phyloP scores from a whole-genome alignment of 2,113 vertebrate genomes.

The Todiramphus chloris region DNA sequence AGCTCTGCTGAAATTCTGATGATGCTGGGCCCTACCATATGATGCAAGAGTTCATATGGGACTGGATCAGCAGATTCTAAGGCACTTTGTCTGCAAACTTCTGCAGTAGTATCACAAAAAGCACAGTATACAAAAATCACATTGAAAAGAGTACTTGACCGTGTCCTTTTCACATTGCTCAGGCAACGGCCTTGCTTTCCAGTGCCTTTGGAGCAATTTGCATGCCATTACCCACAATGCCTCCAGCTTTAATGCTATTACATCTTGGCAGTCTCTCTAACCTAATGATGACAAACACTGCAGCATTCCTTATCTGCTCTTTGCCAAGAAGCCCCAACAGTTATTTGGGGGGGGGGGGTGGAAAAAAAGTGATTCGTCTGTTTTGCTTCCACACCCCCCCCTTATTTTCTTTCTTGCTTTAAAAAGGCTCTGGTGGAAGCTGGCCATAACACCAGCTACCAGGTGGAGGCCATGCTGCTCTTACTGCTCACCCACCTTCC shows the following conservation, averaged over 20 bases:
- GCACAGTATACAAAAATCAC: neutral
- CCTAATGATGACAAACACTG: conserved; percentile 62
- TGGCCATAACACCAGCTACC: neutral
- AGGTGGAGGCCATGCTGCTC: neutral
- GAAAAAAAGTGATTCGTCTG: neutral
- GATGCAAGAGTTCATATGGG: rapidly evolving
- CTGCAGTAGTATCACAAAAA: neutral
- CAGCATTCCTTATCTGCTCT: neutral
- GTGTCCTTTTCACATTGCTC: conserved; percentile 57
- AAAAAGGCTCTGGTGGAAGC: neutral
- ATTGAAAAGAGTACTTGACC: neutral
- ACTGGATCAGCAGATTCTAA: neutral
- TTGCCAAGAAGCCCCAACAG: neutral
- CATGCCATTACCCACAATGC: conserved; percentile 64
- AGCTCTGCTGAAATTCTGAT: neutral
- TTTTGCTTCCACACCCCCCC: too few relatives aligned
- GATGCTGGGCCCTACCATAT: neutral
- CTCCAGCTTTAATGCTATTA: conserved; percentile 65
- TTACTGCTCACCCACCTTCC: neutral
- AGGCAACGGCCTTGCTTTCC: neutral
- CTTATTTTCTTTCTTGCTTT: neutral
- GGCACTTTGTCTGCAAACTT: neutral
- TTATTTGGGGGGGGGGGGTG: neutral
- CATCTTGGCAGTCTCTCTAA: conserved; percentile 55
- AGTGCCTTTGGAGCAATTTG: conserved; percentile 55